These are phyloP conservation scores for Adelognathus sp. DNA, from an alignment of 2,888 invertebrate genomes.

Conservation along the genomic window DNA sequence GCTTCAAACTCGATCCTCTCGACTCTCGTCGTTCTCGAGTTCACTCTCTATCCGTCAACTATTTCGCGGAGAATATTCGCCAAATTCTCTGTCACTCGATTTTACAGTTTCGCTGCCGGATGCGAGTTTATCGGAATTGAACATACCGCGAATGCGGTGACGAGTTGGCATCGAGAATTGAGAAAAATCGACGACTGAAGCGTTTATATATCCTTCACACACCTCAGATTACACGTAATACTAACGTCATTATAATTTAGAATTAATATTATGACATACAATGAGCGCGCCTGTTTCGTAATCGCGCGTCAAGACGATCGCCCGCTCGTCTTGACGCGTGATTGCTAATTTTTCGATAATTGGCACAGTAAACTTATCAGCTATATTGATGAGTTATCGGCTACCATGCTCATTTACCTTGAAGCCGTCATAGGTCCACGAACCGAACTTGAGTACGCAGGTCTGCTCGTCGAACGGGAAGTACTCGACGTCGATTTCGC, in stretches of 20 bases:
- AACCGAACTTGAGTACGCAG: conserved; percentile 93
- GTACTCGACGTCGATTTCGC: conserved; percentile 93
- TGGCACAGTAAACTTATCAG: background rate
- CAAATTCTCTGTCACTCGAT: background rate
- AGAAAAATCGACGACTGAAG: too few relatives aligned
- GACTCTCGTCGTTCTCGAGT: conserved; percentile 31
- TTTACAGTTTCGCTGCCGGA: too few relatives aligned
- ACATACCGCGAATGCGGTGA: too few relatives aligned
- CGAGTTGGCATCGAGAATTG: too few relatives aligned
- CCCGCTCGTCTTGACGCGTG: conserved; percentile 39
- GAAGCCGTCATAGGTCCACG: conserved; percentile 93
- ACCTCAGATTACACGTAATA: conserved; percentile 16
- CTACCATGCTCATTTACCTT: conserved; percentile 84
- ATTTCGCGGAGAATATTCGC: background rate
- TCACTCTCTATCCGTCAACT: background rate
- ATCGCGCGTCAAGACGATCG: conserved; percentile 39
- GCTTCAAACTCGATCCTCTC: conserved; percentile 44
- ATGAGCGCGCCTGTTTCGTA: conserved; percentile 22
- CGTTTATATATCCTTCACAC: too few relatives aligned
- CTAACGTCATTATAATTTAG: conserved; percentile 11
- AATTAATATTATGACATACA: conserved; percentile 1
- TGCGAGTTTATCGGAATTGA: too few relatives aligned
- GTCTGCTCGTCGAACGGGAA: conserved; percentile 94
- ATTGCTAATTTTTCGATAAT: conserved; percentile 19
- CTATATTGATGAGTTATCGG: conserved; percentile 45